These are phyloP conservation scores for Aleiodes alternator DNA, from an alignment of 2,888 invertebrate genomes.

Conservation along the genomic window DNA sequence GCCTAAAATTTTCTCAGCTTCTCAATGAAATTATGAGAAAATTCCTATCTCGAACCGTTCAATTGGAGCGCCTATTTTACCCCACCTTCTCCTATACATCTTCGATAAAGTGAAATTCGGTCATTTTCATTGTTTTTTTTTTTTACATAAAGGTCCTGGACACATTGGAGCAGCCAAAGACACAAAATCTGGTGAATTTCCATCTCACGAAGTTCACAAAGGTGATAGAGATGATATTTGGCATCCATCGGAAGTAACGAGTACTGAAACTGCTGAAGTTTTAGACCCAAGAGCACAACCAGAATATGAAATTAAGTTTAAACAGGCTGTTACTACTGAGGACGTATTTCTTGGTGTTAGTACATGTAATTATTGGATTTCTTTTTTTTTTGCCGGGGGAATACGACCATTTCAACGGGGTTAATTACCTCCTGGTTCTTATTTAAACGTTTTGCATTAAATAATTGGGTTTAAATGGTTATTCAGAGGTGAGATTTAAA, in stretches of 20 bases:
- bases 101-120: too few species aligned
- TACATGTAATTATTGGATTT: conserved; percentile 22
- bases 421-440: not conserved
- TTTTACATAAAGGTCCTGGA: conserved; percentile 73
- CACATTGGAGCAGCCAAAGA: conserved; percentile 71
- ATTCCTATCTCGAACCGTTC: too few species aligned
- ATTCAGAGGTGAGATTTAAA: not conserved
- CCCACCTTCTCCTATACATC: too few species aligned
- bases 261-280: conserved; percentile 53
- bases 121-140: not conserved
- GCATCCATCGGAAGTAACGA: conserved; percentile 66
- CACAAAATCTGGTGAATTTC: conserved; percentile 56
- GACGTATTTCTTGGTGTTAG: conserved; percentile 89
- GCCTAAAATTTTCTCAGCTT: too few species aligned
- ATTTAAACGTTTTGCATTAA: conserved; percentile 1
- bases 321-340: conserved; percentile 89
- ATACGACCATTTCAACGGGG: not conserved
- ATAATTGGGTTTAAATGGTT: not conserved
- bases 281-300: conserved; percentile 82
- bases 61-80: too few species aligned
- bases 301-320: conserved; percentile 87
- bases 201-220: conserved; percentile 72
- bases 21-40: too few species aligned
- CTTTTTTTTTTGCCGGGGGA: not conserved
- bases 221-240: conserved; percentile 77